Percentiles rank a stretch among this genome's conserved stretches.
Conservation (phyloP, 2,888 invertebrate species). For the Thera obeliscata region DNA sequence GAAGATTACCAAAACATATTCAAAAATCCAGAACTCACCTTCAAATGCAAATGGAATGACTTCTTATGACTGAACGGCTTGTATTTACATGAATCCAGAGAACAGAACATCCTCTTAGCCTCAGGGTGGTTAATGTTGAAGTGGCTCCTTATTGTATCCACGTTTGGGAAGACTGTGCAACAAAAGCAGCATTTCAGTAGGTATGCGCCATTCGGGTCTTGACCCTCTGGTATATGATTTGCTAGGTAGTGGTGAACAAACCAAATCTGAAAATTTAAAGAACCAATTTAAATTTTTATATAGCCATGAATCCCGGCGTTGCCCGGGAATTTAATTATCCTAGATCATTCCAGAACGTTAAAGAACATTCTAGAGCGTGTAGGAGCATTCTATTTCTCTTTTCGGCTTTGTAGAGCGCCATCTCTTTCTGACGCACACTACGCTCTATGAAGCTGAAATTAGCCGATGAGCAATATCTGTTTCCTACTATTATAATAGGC, state of each 20-base stretch:
- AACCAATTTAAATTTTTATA: background rate
- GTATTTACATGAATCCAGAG: constrained; percentile 67
- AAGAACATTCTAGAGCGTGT: no score
- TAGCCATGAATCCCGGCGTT: no score
- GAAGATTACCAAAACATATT: no score
- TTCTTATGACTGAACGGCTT: constrained; percentile 73
- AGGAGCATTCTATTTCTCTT: no score
- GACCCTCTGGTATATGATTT: constrained; percentile 53
- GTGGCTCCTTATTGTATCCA: constrained; percentile 70
- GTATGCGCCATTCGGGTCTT: constrained; percentile 45
- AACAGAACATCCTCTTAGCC: constrained; percentile 72
- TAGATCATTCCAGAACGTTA: no score
- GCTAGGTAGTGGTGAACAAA: constrained; percentile 69
- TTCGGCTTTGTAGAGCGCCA: no score
- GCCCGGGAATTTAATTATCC: no score
- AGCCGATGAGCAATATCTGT: no score
- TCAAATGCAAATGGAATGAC: constrained; percentile 74
- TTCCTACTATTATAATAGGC: no score
- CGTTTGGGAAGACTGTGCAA: constrained; percentile 58
- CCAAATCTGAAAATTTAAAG: constrained; percentile 64
- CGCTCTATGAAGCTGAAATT: no score
- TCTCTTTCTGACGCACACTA: no score
- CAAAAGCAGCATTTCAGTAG: constrained; percentile 75
- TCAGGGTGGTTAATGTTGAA: constrained; percentile 67
- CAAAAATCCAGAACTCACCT: constrained; percentile 53